phyloP scores from a whole-genome alignment of 1,140 invertebrate species.

The Ephestia elutella region DNA sequence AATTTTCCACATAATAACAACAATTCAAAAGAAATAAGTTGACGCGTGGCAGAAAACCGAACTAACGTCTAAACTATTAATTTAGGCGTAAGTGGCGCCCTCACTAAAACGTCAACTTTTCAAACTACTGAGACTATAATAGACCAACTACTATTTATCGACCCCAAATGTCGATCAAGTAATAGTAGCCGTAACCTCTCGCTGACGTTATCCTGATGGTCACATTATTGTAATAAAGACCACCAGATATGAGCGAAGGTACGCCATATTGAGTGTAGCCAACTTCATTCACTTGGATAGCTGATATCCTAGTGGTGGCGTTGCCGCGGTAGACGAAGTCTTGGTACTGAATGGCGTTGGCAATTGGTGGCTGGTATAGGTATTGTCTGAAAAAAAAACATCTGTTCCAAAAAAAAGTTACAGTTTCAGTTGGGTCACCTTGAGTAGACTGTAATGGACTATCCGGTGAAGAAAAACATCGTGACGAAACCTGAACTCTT shows the following conservation, averaged over 20 bases:
- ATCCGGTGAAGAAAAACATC: too few relatives aligned
- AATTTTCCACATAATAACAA: too few relatives aligned
- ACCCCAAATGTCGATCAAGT: conserved; percentile 41
- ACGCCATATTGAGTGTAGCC: conserved; percentile 37
- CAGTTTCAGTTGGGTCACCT: too few relatives aligned
- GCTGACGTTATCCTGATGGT: conserved; percentile 33
- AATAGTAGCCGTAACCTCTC: conserved; percentile 37
- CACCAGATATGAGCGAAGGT: conserved; percentile 34
- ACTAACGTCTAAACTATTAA: too few relatives aligned
- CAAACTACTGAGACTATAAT: not conserved
- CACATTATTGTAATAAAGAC: conserved; percentile 32
- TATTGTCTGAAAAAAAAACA: conserved; percentile 34
- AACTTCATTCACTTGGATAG: conserved; percentile 34
- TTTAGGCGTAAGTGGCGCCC: too few relatives aligned
- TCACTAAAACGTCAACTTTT: too few relatives aligned
- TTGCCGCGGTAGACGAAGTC: conserved; percentile 37
- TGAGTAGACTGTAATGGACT: too few relatives aligned
- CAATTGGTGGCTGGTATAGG: conserved; percentile 24
- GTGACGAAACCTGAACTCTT: too few relatives aligned
- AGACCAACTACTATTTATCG: conserved; percentile 15
- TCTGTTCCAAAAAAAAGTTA: too few relatives aligned
- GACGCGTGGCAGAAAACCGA: too few relatives aligned
- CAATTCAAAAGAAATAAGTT: too few relatives aligned
- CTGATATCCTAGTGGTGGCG: conserved; percentile 28
- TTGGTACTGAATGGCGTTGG: conserved; percentile 39